Evolutionary conservation across 2,797 vertebrate species (phyloP), one percentile per base, ranked within the genome.

Genomic region (Arnoldichthys spilopterus): DNA sequence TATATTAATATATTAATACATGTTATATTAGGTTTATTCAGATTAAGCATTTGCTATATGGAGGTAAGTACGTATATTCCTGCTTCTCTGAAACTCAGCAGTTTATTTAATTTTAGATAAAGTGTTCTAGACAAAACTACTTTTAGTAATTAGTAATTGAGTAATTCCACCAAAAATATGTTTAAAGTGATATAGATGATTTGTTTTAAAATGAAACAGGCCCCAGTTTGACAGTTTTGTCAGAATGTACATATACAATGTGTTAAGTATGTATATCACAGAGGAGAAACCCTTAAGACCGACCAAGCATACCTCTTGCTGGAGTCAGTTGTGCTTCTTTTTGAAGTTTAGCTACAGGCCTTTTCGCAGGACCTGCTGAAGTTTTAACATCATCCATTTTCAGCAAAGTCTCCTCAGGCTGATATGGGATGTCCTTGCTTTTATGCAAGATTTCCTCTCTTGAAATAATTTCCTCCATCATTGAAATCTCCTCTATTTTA

Each of bases 221-320:
- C 56, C 12, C 8, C 6, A 59, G 6, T 59, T 9, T 6, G 51
- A 53, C 18, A 22, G 1, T 53, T 47, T 53, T 53, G 47, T n/a
- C 49, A 2, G 49, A 20, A 51, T n/a, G 6, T 51, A n/a, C 18
- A 20, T n/a, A n/a, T n/a, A n/a, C n/a, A n/a, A n/a, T n/a, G n/a
- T 22, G n/a, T 5, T 40, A 53, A 12, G 54, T 9, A 12, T 9
- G n/a, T 2, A 6, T 24, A 67, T 45, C 4, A 24, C 15, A 63
- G 5, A 37, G 3, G 34, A 59, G 24, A 22, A 37, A 20, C 43
- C 30, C n/a, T n/a, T 12, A 54, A 49, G 54, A 34, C 20, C 43
- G 45, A 43, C 34, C 20, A 59, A 73, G 61, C 62, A 49, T 79
- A 79, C 77, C 77, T 79, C 71, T 37, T n/a, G n/a, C 37, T 2